phyloP scores from a whole-genome alignment of 2,888 invertebrate genomes.

The Timema podura region DNA sequence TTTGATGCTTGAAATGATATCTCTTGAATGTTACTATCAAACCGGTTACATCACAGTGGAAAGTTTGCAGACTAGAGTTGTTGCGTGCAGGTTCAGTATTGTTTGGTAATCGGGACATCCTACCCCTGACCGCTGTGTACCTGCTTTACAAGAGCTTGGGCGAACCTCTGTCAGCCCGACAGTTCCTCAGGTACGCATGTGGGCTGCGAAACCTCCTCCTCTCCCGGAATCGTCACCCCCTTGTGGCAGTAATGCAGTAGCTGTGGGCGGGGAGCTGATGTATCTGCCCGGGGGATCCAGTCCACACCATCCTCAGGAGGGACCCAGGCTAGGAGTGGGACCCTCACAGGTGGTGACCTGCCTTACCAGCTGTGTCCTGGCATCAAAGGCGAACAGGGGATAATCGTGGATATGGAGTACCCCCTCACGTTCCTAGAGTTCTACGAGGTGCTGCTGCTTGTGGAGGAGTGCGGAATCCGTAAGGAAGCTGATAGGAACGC shows the following conservation, averaged over 20 bases:
- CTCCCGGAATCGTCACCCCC: not conserved
- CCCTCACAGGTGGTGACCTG: conserved; percentile 39
- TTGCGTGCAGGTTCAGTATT: conserved; percentile 13
- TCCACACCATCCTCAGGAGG: not conserved
- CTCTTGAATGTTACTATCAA: too few species aligned
- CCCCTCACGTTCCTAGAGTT: conserved; percentile 58
- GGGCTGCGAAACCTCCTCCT: not conserved
- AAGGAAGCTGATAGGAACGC: too few species aligned
- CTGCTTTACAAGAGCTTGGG: conserved; percentile 11
- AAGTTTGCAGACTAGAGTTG: conserved; percentile 31
- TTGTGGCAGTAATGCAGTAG: conserved; percentile 13
- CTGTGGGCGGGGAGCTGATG: conserved; percentile 12
- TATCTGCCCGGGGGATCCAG: conserved; percentile 10
- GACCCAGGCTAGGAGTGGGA: conserved; percentile 22
- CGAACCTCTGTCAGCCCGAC: conserved; percentile 14
- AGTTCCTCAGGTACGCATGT: conserved; percentile 6
- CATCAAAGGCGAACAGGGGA: conserved; percentile 39
- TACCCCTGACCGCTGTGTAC: conserved; percentile 19
- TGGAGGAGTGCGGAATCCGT: too few species aligned
- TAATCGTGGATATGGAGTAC: conserved; percentile 50
- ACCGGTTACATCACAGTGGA: too few species aligned
- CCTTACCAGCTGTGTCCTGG: conserved; percentile 49
- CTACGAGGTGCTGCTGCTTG: conserved; percentile 51
- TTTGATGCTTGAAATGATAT: too few species aligned
- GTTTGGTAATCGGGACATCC: not conserved